Evolutionary conservation across 2,113 vertebrate genomes (phyloP), one percentile per base, ranked within the genome.

Genomic region (Toxostoma redivivum): DNA sequence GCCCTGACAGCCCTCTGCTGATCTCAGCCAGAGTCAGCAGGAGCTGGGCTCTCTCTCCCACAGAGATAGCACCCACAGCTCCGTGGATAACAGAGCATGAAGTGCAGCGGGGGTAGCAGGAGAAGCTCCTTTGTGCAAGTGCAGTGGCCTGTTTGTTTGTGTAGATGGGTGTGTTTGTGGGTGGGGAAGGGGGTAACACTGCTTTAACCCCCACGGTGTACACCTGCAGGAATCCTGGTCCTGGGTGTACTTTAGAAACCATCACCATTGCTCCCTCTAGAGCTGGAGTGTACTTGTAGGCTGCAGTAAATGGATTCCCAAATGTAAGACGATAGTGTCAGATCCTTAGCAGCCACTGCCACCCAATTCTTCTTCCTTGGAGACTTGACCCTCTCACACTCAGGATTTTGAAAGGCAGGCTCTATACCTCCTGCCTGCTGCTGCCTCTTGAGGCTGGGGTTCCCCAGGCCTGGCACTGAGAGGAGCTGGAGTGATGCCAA

Each of bases 91-190:
- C 92, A 90, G 91, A 96, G 58, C 94, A 97, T 93, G 92, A 97
- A 96, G 82, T 54, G 54, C 60, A 64, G 72, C 60, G 56, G 58
- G 0, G 0, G 74, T 40, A 82, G 69, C 86, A 93, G 94, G 74
- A 94, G 91, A 93, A 95, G 88, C 44, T 92, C 72, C 92, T 96
- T 96, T 97, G 94, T 97, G 92, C 24, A 22, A 92, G 94, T 92
- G 94, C 96, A 97, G 35, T 92, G 94, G 80, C 5, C 60, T 96
- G 95, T 97, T 96, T 82, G 82, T 93, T 96, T 96, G 95, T 54
- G 38, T 27, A 93, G 80, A 78, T 86, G 80, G 94, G 91, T 90
- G 95, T 86, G 84, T 58, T 71, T 84, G 72, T 1, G 18, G 86
- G 70, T 82, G 45, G n/a, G n/a, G 66, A 92, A 76, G 50, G n/a